Percentiles rank a stretch among this genome's conserved stretches.
Conservation (phyloP, 2,888 invertebrate genomes). For the Rotaria sp. region DNA sequence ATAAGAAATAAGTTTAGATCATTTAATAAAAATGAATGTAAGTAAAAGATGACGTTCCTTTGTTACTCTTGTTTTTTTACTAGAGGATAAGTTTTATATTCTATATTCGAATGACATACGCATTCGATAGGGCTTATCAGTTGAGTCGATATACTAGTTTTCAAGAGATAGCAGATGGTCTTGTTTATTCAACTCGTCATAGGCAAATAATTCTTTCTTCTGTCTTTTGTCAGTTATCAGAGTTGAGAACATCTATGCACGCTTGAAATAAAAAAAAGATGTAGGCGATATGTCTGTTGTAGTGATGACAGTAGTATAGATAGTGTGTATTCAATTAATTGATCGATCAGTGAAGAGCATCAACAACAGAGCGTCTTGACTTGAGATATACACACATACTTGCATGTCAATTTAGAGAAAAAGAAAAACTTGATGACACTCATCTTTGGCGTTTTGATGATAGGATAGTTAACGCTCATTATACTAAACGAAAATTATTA, state of each 20-base stretch:
- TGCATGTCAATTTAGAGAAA: background rate
- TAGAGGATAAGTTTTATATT: background rate
- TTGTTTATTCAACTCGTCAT: background rate
- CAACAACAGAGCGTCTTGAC: background rate
- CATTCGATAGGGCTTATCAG: background rate
- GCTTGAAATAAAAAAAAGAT: background rate
- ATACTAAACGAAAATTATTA: background rate
- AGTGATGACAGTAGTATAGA: slow-evolving; percentile 8
- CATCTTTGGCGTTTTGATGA: background rate
- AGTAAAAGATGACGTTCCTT: background rate
- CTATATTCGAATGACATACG: background rate
- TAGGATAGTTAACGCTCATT: background rate
- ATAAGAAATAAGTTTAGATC: background rate
- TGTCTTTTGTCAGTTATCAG: background rate
- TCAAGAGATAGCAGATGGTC: background rate
- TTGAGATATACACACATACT: background rate
- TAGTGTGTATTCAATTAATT: slow-evolving; percentile 22
- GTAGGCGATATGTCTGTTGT: background rate
- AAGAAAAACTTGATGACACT: background rate
- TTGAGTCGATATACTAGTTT: background rate
- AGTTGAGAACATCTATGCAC: background rate
- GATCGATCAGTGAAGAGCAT: background rate
- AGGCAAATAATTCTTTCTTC: background rate
- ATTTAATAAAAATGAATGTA: background rate
- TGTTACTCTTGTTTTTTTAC: background rate